Evolutionary conservation across 2,113 vertebrate genomes (phyloP).

Genomic region (Myotis lucifugus): DNA sequence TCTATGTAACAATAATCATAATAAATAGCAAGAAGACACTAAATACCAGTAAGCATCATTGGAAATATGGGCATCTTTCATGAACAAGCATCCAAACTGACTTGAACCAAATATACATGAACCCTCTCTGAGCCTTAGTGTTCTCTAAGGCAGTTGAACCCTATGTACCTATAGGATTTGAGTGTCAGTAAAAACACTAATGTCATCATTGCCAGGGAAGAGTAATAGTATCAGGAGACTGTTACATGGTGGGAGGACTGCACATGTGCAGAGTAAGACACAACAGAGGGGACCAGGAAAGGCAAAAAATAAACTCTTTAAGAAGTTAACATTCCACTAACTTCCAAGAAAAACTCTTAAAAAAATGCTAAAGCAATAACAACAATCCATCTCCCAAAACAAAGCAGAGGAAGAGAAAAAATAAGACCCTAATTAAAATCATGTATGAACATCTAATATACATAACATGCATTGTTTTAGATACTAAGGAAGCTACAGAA

Average conservation of each 20-base stretch:
- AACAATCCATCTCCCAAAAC: neutral
- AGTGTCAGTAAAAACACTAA: neutral
- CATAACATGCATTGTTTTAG: neutral
- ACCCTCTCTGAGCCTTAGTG: neutral
- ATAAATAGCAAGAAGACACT: neutral
- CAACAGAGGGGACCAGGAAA: neutral
- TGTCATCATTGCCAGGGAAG: neutral
- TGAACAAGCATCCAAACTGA: neutral
- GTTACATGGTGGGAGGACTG: neutral
- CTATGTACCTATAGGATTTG: neutral
- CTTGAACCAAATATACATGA: neutral
- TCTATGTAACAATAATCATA: too few species aligned
- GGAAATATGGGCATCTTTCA: neutral
- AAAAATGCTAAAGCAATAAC: neutral
- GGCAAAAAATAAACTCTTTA: neutral
- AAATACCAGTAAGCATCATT: neutral
- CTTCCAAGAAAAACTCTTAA: neutral
- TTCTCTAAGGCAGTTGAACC: neutral
- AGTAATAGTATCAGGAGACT: neutral
- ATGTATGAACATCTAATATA: neutral
- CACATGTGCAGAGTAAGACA: neutral
- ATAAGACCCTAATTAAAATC: neutral
- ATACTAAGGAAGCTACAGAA: neutral
- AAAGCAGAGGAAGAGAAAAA: neutral
- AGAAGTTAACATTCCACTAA: neutral